Evolutionary conservation across 2,797 vertebrate genomes (phyloP).

Genomic region (Eremophila alpestris): DNA sequence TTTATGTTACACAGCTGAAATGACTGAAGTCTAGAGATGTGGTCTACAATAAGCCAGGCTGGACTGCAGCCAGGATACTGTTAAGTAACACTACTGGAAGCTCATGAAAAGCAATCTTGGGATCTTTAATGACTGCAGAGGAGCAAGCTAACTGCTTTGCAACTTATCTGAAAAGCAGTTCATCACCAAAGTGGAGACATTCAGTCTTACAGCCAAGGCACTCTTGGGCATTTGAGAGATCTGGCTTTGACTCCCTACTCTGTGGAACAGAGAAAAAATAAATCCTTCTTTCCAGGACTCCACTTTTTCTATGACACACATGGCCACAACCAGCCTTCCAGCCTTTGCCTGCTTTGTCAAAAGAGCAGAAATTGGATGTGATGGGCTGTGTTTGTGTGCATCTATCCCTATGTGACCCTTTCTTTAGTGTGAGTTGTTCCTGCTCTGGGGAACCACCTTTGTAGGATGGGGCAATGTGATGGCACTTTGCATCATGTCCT

Average conservation of each 20-base stretch:
- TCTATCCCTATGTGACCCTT: accelerated
- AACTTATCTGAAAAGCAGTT: neutral
- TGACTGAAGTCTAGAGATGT: neutral
- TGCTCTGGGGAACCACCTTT: neutral
- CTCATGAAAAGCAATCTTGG: neutral
- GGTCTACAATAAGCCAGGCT: neutral
- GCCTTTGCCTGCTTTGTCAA: neutral
- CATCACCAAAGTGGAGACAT: neutral
- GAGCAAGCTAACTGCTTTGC: neutral
- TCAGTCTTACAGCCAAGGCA: neutral
- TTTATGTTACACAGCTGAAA: neutral
- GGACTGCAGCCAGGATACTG: neutral
- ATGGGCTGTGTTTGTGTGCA: neutral
- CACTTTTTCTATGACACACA: neutral
- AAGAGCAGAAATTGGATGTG: neutral
- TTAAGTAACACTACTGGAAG: neutral
- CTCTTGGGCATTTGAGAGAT: neutral
- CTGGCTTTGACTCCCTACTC: neutral
- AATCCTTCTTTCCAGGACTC: neutral
- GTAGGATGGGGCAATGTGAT: neutral
- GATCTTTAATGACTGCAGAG: constrained; percentile 27
- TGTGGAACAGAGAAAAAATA: neutral
- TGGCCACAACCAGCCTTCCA: neutral
- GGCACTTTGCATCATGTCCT: neutral
- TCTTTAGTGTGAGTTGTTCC: neutral